Evolutionary conservation across 2,888 invertebrate genomes (phyloP), one percentile per base, ranked within the genome.

Genomic region (Dichetophora obliterata): DNA sequence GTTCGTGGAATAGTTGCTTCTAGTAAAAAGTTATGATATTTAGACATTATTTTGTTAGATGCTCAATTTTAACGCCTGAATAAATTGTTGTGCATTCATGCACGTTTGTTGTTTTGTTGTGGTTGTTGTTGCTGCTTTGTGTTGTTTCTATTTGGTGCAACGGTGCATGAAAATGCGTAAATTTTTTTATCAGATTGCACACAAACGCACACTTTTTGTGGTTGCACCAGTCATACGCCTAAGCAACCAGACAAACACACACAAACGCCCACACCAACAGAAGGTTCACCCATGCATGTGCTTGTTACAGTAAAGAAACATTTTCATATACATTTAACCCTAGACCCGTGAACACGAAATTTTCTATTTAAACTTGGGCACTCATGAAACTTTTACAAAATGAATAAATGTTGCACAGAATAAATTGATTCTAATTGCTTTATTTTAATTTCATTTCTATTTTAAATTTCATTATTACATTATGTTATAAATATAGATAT

Each of bases 51-150:
- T 11, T 11, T 43, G 43, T 43, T 2, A 43, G 14, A 24, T 59
- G 57, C 57, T 22, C 14, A 59, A 59, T 22, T 59, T 59, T 59
- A 59, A 59, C 57, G 57, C 57, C 24, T 59, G 24, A 59, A 59
- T 59, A 59, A 59, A 24, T 59, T 19, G 11, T 14, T 59, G 57
- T 59, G 22, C 24, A 59, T 27, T 59, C 57, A 59, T 14, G 57
- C 57, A 59, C 11, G 27, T 22, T 14, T 59, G 57, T 27, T 27
- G 57, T 27, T 59, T 24, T 27, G 4, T 59, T 59, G 57, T 59
- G 11, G 22, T 24, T 19, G 57, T 59, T 59, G 19, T 24, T 59
- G 57, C 43, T 14, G n/a, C n/a, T 14, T 14, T 11, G 43, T 43
- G 59, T n/a, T 59, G 24, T 59, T 59, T 22, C 27, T 59, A 59